Evolutionary conservation across 2,888 invertebrate genomes (phyloP), one percentile per base, ranked within the genome.

Genomic region (Microdon myrmicae): DNA sequence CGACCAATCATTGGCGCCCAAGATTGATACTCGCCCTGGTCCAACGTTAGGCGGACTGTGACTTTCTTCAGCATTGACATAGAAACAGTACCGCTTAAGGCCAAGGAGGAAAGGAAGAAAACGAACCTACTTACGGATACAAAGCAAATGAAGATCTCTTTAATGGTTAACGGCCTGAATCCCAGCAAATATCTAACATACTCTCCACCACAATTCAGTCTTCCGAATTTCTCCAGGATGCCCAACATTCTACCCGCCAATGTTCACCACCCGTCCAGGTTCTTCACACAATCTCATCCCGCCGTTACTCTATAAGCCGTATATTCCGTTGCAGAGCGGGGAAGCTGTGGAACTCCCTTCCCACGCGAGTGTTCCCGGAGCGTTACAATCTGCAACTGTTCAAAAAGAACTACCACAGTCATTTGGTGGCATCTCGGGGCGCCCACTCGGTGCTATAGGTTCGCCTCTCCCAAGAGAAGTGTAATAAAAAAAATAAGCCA

Each of bases 271-370:
- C 8, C 82, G 84, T 1, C 81, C 84, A 41, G 84, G 84, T 1
- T 84, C 85, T 7, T 82, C 82, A 25, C 79, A 83, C 31, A 82
- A 82, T 0, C 71, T 85, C 2, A 83, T 84, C 68, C 82, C 84
- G 3, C 67, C 73, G 4, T 41, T 75, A 1, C 59, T 68, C 2
- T n/a, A n/a, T n/a, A n/a, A n/a, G n/a, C n/a, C n/a, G n/a, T n/a
- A n/a, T n/a, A n/a, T n/a, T n/a, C n/a, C n/a, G n/a, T n/a, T n/a
- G n/a, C n/a, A n/a, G n/a, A n/a, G n/a, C n/a, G n/a, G n/a, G n/a
- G n/a, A n/a, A n/a, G n/a, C n/a, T n/a, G n/a, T n/a, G n/a, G n/a
- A n/a, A n/a, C n/a, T n/a, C n/a, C n/a, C n/a, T n/a, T n/a, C n/a
- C n/a, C n/a, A n/a, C n/a, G n/a, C n/a, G n/a, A n/a, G n/a, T n/a